A percentile compares a stretch with the other conserved stretches of the same genome.
phyloP scores from a whole-genome alignment of 2,113 vertebrate species.

The Haplochromis vanheusdeni region DNA sequence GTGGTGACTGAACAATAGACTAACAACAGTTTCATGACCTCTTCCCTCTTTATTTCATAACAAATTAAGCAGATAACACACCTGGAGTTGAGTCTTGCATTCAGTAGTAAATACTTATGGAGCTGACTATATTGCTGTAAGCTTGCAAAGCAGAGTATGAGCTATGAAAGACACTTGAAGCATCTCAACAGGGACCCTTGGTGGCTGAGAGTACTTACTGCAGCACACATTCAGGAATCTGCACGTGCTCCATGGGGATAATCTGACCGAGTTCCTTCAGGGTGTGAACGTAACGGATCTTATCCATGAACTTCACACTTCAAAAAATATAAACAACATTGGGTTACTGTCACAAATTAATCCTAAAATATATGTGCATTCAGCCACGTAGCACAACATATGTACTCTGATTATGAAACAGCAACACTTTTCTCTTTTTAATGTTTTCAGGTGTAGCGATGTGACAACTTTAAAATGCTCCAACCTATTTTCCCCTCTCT shows the following conservation, averaged over 20 bases:
- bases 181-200: conserved; percentile 6
- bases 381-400: background rate
- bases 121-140: background rate
- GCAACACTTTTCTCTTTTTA: background rate
- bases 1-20: accelerated
- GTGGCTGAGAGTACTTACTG: conserved; percentile 78
- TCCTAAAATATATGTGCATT: background rate
- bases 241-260: conserved; percentile 93
- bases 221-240: conserved; percentile 87
- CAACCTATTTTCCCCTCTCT: background rate
- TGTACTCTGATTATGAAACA: background rate
- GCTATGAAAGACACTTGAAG: background rate
- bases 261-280: conserved; percentile 83
- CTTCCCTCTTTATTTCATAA: background rate
- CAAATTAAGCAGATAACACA: background rate
- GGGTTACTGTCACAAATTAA: background rate
- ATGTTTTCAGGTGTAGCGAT: background rate
- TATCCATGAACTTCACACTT: conserved; percentile 92
- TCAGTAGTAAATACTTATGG: background rate
- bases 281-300: conserved; percentile 88
- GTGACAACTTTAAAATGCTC: background rate
- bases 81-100: background rate
- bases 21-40: background rate
- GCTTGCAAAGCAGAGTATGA: background rate
- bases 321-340: background rate